Conservation (phyloP, 2,797 vertebrate species). For the Sebastes taczanowskii region DNA sequence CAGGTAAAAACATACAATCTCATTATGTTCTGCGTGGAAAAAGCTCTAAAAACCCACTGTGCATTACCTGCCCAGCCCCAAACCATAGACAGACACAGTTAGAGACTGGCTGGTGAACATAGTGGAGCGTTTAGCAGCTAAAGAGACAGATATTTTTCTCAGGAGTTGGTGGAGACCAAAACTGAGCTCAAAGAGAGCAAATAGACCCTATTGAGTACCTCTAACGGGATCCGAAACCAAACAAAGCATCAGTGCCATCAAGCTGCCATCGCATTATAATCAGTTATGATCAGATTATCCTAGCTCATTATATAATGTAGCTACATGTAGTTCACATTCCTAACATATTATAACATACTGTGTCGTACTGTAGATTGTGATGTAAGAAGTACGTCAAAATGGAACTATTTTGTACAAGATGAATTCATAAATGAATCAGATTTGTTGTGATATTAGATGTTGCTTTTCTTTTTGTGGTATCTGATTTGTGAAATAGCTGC, state of each 20-base stretch:
- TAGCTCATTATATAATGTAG: not conserved
- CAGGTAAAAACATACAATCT: not conserved
- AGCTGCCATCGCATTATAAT: not conserved
- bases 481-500: too few species aligned
- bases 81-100: too few species aligned
- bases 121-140: too few species aligned
- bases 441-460: not conserved
- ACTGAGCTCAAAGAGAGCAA: too few species aligned
- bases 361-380: not conserved
- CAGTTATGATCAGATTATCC: not conserved
- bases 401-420: slow-evolving; percentile 16
- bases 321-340: not conserved
- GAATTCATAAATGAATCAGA: slow-evolving; percentile 12
- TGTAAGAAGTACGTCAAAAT: not conserved
- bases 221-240: slow-evolving; percentile 8
- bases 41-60: too few species aligned
- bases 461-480: not conserved
- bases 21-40: not conserved
- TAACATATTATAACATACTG: not conserved
- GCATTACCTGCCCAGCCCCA: too few species aligned
- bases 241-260: slow-evolving; percentile 8
- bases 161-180: too few species aligned
- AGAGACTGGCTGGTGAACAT: too few species aligned
- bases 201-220: slow-evolving; percentile 54
- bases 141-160: too few species aligned